phyloP scores from a whole-genome alignment of 2,113 vertebrate species.

The Peromyscus leucopus region DNA sequence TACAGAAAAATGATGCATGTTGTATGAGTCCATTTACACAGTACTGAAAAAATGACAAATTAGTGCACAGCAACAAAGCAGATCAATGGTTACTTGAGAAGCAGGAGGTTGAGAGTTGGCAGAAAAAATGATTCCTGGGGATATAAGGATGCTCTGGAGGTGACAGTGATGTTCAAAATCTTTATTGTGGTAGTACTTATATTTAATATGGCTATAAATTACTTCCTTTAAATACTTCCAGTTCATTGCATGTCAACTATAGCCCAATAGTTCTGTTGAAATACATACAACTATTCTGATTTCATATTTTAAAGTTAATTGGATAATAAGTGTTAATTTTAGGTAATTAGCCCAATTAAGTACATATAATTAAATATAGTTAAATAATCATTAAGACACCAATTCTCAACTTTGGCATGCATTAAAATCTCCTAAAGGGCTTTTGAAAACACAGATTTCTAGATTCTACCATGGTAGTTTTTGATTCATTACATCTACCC shows the following conservation, averaged over 20 bases:
- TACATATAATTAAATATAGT: slow-evolving; percentile 7
- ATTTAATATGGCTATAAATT: not conserved
- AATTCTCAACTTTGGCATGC: not conserved
- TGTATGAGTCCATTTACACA: not conserved
- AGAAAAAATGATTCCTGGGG: not conserved
- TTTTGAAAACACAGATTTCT: not conserved
- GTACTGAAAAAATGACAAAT: slow-evolving; percentile 38
- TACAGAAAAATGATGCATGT: not conserved
- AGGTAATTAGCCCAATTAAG: not conserved
- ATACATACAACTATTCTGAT: slow-evolving; percentile 8
- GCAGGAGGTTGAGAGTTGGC: not conserved
- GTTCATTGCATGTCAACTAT: not conserved
- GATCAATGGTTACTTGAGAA: not conserved
- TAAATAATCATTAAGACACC: not conserved
- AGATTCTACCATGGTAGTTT: not conserved
- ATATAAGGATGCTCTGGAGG: not conserved
- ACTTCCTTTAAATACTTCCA: not conserved
- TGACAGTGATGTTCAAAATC: not conserved
- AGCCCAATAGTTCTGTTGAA: not conserved
- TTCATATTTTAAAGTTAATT: slow-evolving; percentile 34
- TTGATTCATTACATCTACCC: not conserved
- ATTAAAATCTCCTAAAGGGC: not conserved
- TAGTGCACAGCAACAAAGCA: not conserved
- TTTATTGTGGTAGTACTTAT: not conserved
- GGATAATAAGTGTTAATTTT: slow-evolving; percentile 24